Evolutionary conservation across 1,140 invertebrate genomes (phyloP), one percentile per base, ranked within the genome.

Genomic region (Batillaria attramentaria): DNA sequence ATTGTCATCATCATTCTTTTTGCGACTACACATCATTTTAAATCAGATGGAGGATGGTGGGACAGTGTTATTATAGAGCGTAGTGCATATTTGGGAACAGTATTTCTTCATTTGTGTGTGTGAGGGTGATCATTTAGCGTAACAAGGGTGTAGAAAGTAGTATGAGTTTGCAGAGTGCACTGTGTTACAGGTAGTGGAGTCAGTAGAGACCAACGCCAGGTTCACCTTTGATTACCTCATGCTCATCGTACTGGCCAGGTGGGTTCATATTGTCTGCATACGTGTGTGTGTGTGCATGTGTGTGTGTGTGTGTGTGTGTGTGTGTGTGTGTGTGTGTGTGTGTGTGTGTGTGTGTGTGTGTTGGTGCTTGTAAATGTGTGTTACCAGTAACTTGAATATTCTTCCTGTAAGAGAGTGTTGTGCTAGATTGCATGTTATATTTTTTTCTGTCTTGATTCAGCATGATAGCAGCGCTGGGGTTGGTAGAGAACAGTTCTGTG

Each of bases 151-250:
- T 42, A 37, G 1, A n/a, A 37, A 41, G 8, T 13, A 66, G 43
- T 60, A 20, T 46, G 41, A 2, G 39, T 50, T 8, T 35, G n/a
- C 28, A 42, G 31, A 37, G 37, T 42, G 28, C n/a, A 76, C 68
- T 83, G 72, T n/a, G 42, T 84, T 79, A 3, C 94, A 96, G 92
- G 95, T 97, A 0, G 95, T 97, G 1, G 95, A 95, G 86, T 94
- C 94, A 1, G 95, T 97, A 2, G 91, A 94, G 69, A 93, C 93
- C 46, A 95, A 95, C 20, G 95, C 95, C n/a, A 93, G 94, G 77
- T 91, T 96, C 41, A 95, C 95, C 0, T 97, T 97, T 89, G 95
- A 97, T 91, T 97, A 95, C 88, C 90, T 96, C 31, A 92, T 95
- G 72, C 89, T 96, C 50, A 94, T 96, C 70, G 92, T 96, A 78